Evolutionary conservation across 2,888 invertebrate genomes (phyloP).

Genomic region (Callinectes sapidus): DNA sequence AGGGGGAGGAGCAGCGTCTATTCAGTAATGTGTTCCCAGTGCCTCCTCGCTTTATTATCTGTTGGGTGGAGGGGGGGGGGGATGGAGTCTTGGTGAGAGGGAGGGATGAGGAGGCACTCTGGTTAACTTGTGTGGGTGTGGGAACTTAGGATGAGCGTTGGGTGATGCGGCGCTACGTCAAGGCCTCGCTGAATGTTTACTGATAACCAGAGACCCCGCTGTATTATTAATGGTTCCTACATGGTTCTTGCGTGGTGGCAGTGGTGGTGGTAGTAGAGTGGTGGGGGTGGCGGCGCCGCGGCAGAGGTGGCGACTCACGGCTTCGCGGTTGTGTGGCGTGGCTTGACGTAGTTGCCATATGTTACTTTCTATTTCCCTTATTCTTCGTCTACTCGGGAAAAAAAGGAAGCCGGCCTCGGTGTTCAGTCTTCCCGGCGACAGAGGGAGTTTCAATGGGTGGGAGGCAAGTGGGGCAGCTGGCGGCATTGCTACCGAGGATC

Average conservation of each 20-base stretch:
- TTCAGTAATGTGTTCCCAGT: slow-evolving; percentile 17
- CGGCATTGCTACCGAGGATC: background rate
- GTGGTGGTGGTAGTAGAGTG: background rate
- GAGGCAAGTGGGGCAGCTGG: background rate
- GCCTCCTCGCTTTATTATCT: background rate
- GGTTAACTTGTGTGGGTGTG: background rate
- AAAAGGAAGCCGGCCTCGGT: background rate
- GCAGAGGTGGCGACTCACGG: background rate
- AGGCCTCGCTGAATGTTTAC: background rate
- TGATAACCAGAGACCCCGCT: background rate
- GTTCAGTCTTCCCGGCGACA: background rate
- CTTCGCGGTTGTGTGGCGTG: slow-evolving; percentile 1
- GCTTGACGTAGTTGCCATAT: background rate
- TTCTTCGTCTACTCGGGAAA: background rate
- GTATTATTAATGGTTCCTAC: background rate
- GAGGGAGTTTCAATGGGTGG: background rate
- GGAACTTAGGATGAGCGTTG: background rate
- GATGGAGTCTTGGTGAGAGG: too few relatives aligned
- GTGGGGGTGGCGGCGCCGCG: background rate
- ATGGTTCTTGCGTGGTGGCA: background rate
- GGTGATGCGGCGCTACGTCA: background rate
- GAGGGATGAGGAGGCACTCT: background rate
- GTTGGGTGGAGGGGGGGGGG: background rate
- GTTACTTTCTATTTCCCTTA: background rate
- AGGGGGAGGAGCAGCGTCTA: background rate